Base-by-base conservation (phyloP, 2,888 invertebrate genomes). In the Caenorhabditis auriculariae region DNA sequence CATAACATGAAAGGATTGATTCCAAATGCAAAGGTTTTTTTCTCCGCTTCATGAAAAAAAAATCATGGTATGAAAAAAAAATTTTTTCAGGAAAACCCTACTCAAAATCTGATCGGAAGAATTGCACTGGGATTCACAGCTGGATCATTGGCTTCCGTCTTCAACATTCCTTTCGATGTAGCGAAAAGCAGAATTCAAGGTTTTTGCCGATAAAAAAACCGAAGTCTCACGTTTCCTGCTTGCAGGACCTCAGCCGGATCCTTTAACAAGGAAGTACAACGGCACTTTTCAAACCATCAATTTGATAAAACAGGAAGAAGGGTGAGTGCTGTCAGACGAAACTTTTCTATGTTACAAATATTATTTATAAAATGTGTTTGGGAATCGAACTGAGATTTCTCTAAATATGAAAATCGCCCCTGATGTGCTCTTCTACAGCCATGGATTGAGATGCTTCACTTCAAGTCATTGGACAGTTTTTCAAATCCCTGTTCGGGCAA, bases 91-190 rank as follows among this genome's bases (percentile, higher is more conserved):
- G 70, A 82, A 81, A 80, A 80, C 51, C 76, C 78, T 15, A 63
- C 62, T 4, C 26, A 75, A 42, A 82, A 83, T 26, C 68, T 83
- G 29, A 21, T 73, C 19, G 66, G 82, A n/a, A 77, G 82, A 32
- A 82, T 91, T 37, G 84, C 86, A 0, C 89, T 93, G 72, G 93
- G 93, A 37, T 91, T 94, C 79, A 86, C 87, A 9, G 91, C 93
- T 12, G 94, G 93, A 2, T 89, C 90, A 0, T 82, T 93, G 32
- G 93, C 89, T 7, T 93, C 92, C 4, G 88, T 89, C 71, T 85
- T 89, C 44, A 94, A 94, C 83, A 93, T 93, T 84, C 94, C 94
- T 5, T 93, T 93, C 83, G 94, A 94, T 82, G 94, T 94, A 27
- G 94, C 91, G 24, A 94, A 94, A 83, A 92, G 91, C 72, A 87